A percentile compares a stretch with the other conserved stretches of the same genome.
phyloP scores from a whole-genome alignment of 2,888 invertebrate genomes.

The Caenorhabditis wallacei region DNA sequence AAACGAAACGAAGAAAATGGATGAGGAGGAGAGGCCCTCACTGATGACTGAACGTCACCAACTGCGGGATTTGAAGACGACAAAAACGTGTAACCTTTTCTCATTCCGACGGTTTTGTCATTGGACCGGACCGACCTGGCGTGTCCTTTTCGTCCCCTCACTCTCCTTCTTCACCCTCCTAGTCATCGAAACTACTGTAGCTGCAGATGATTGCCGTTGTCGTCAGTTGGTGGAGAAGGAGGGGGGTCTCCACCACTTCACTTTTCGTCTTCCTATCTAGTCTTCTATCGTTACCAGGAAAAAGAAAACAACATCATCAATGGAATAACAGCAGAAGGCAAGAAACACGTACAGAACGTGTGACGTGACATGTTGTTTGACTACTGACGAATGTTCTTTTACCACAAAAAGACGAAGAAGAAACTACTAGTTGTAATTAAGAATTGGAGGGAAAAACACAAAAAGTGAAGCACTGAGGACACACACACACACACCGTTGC shows the following conservation, averaged over 20 bases:
- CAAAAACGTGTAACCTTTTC: conserved; percentile 56
- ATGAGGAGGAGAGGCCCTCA: neutral
- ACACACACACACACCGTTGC: conserved; percentile 16
- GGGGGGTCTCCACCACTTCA: conserved; percentile 30
- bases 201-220: conserved; percentile 17
- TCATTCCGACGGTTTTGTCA: conserved; percentile 39
- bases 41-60: conserved; percentile 46
- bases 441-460: conserved; percentile 4
- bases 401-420: conserved; percentile 25
- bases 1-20: conserved; percentile 24
- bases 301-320: conserved; percentile 3
- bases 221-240: neutral
- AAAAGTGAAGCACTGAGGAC: neutral
- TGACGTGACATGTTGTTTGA: conserved; percentile 58
- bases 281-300: conserved; percentile 14
- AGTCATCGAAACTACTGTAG: conserved; percentile 35
- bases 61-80: conserved; percentile 23
- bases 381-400: conserved; percentile 28
- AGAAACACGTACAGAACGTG: conserved; percentile 57
- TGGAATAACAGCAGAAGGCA: neutral
- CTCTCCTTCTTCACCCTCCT: too few species aligned
- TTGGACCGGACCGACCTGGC: conserved; percentile 22
- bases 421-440: conserved; percentile 50
- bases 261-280: conserved; percentile 39
- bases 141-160: conserved; percentile 19